These are phyloP conservation scores for Podarcis lilfordi DNA, from an alignment of 2,797 vertebrate species.

Conservation along the genomic window DNA sequence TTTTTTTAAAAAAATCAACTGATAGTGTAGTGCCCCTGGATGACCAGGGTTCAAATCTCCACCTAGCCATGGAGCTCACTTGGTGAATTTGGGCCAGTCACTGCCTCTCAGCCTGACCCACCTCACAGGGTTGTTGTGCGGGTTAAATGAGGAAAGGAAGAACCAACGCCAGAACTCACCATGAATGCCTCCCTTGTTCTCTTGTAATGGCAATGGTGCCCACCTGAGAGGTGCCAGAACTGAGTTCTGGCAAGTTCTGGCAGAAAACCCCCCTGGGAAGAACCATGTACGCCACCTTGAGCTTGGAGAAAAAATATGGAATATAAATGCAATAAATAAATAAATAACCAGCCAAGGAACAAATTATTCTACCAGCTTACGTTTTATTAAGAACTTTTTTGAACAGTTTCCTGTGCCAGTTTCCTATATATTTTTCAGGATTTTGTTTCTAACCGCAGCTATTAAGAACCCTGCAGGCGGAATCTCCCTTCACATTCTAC, in stretches of 20 bases:
- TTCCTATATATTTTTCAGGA: not conserved
- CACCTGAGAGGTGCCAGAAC: too few relatives aligned
- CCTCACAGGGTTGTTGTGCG: too few relatives aligned
- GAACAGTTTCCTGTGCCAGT: not conserved
- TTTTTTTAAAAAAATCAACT: not conserved
- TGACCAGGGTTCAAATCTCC: not conserved
- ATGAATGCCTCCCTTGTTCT: too few relatives aligned
- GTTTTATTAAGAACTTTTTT: not conserved
- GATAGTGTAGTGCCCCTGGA: not conserved
- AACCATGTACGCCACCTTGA: too few relatives aligned
- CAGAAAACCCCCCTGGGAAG: too few relatives aligned
- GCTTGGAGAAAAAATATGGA: too few relatives aligned
- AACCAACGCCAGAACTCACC: too few relatives aligned
- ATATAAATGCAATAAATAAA: not conserved
- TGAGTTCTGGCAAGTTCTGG: too few relatives aligned
- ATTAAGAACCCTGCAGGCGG: conserved; percentile 8
- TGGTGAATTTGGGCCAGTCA: not conserved
- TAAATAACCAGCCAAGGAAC: not conserved
- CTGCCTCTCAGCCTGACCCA: too few relatives aligned
- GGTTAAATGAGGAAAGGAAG: not conserved
- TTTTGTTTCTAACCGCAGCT: not conserved
- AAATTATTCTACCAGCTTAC: not conserved
- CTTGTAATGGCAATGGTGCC: too few relatives aligned
- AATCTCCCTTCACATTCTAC: not conserved
- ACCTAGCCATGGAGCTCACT: too few relatives aligned